A percentile compares a stretch with the other conserved stretches of the same genome.
Conservation (phyloP, 2,888 invertebrate genomes). For the Scaptodrosophila latifasciaeformis region DNA sequence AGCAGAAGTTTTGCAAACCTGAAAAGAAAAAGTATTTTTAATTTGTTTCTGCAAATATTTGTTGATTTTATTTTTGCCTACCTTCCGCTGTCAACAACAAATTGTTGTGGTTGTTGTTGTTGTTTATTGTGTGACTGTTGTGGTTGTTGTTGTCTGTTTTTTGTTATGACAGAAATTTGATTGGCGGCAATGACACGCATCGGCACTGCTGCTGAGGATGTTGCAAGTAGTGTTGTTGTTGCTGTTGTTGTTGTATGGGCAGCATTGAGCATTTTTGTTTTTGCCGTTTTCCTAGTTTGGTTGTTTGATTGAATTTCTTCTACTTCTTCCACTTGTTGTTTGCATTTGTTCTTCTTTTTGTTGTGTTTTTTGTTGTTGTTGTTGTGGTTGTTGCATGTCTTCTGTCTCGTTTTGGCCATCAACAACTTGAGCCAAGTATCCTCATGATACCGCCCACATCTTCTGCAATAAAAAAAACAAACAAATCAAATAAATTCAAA, state of each 20-base stretch:
- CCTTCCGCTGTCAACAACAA: conserved; percentile 62
- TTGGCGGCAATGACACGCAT: conserved; percentile 37
- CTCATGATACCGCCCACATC: conserved; percentile 19
- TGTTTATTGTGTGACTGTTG: not conserved
- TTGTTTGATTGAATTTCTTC: too few species aligned
- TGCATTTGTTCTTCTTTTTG: conserved; percentile 11
- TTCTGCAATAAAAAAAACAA: conserved; percentile 45
- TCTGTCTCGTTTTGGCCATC: conserved; percentile 16
- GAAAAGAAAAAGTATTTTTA: too few species aligned
- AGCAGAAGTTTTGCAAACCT: too few species aligned
- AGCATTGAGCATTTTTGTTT: conserved; percentile 56
- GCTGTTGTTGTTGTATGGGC: conserved; percentile 54
- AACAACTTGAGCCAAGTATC: too few species aligned
- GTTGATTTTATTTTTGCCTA: too few species aligned
- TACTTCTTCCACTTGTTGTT: too few species aligned
- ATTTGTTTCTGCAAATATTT: too few species aligned
- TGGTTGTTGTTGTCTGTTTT: conserved; percentile 18
- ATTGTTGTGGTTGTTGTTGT: conserved; percentile 31
- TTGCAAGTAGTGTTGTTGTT: too few species aligned
- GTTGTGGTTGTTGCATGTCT: conserved; percentile 6
- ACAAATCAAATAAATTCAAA: too few species aligned
- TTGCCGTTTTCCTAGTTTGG: conserved; percentile 45
- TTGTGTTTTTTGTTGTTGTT: conserved; percentile 14
- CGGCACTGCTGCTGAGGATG: conserved; percentile 41
- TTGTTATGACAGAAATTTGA: conserved; percentile 64